Conservation (phyloP, 37 sponge, comb jelly and placozoan species). For the Ianthella basta region DNA sequence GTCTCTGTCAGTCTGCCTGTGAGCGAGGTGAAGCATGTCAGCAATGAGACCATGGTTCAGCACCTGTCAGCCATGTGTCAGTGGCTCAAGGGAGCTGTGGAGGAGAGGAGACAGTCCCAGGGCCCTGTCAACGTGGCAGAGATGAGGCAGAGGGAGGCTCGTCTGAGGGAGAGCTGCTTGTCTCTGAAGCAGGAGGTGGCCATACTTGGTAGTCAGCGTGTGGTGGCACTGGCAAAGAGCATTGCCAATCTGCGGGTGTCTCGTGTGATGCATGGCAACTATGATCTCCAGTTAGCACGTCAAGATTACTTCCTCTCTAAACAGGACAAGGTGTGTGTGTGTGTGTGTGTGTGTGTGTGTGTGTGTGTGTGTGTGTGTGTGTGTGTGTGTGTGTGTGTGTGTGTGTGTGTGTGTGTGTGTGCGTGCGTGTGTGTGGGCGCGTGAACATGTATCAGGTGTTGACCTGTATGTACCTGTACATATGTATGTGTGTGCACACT, state of each 20-base stretch:
- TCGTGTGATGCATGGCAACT: constrained; percentile 65
- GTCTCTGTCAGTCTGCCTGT: constrained; percentile 45
- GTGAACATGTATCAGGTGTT: neutral
- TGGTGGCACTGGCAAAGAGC: constrained; percentile 49
- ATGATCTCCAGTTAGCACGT: constrained; percentile 80
- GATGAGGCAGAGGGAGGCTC: neutral
- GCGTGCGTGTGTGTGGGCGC: neutral
- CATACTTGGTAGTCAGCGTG: neutral
- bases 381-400: constrained; percentile 2
- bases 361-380: neutral
- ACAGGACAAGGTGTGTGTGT: constrained; percentile 66
- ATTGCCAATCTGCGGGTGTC: constrained; percentile 61
- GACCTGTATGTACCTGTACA: neutral
- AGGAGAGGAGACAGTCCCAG: neutral
- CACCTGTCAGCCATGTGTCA: constrained; percentile 36
- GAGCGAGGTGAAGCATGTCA: constrained; percentile 48
- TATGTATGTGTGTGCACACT: neutral
- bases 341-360: neutral
- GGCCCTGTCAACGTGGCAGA: neutral
- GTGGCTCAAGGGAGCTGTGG: constrained; percentile 42
- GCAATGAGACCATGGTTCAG: constrained; percentile 13
- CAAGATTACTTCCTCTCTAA: constrained; percentile 82
- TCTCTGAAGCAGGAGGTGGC: constrained; percentile 25
- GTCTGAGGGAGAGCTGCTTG: neutral
- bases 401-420: neutral